Conservation (phyloP, 1,140 invertebrate genomes). For the Drosophila navojoa region DNA sequence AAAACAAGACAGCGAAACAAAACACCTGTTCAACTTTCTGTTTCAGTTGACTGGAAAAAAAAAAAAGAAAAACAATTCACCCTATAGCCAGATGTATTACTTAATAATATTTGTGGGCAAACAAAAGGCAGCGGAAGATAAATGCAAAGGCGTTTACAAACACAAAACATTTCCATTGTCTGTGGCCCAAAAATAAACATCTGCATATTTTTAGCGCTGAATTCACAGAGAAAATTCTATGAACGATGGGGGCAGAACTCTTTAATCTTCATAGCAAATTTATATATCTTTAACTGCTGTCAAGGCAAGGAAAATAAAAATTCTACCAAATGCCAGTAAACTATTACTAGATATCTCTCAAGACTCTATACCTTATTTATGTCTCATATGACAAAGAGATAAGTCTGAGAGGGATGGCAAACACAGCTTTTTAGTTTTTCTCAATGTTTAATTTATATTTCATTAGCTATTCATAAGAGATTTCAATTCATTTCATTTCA, state of each 20-base stretch:
- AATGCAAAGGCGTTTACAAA: constrained; percentile 7
- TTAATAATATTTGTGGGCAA: constrained; percentile 54
- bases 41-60: constrained; percentile 7
- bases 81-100: constrained; percentile 43
- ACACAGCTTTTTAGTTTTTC: too few relatives aligned
- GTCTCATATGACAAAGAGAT: too few relatives aligned
- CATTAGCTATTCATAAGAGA: background rate
- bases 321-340: too few relatives aligned
- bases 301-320: too few relatives aligned
- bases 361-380: too few relatives aligned
- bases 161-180: constrained; percentile 31
- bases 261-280: too few relatives aligned
- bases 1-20: constrained; percentile 13
- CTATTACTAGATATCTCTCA: too few relatives aligned
- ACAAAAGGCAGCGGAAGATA: constrained; percentile 8
- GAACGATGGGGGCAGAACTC: too few relatives aligned
- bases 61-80: background rate
- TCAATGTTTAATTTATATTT: too few relatives aligned
- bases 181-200: constrained; percentile 16
- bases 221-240: background rate
- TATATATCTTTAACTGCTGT: too few relatives aligned
- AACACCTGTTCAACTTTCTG: constrained; percentile 48
- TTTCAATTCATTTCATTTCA: background rate
- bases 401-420: too few relatives aligned
- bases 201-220: constrained; percentile 8